phyloP scores from a whole-genome alignment of 2,888 invertebrate species.

The Ophion costatus region DNA sequence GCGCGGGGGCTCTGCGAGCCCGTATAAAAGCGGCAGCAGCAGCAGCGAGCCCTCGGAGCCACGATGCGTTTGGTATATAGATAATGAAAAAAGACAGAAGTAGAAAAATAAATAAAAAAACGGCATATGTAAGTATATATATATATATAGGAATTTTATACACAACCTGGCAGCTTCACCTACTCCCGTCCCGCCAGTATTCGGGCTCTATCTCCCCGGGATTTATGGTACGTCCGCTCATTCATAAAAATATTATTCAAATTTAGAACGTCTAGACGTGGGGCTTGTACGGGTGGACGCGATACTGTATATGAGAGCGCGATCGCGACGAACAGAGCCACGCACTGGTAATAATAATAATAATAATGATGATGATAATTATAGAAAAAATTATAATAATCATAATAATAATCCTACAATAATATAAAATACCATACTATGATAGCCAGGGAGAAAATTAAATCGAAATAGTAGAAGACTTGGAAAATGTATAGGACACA shows the following conservation, averaged over 20 bases:
- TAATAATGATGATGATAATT: neutral
- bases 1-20: slow-evolving; percentile 62
- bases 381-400: no score
- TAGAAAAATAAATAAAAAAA: slow-evolving; percentile 44
- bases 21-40: slow-evolving; percentile 56
- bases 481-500: no score
- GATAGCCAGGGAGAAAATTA: no score
- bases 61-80: slow-evolving; percentile 32
- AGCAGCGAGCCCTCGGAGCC: slow-evolving; percentile 43
- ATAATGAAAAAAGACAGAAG: slow-evolving; percentile 51
- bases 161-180: slow-evolving; percentile 26
- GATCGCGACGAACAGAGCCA: slow-evolving; percentile 38
- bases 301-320: slow-evolving; percentile 31
- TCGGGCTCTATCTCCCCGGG: slow-evolving; percentile 57
- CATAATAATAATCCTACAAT: no score
- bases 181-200: slow-evolving; percentile 32
- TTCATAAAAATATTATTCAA: slow-evolving; percentile 84
- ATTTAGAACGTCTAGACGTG: slow-evolving; percentile 82
- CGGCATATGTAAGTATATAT: neutral
- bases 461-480: no score
- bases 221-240: slow-evolving; percentile 82
- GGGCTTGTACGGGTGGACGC: slow-evolving; percentile 33
- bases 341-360: neutral
- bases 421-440: no score
- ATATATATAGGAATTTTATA: neutral